Base-by-base conservation (phyloP, 1,140 invertebrate genomes). In the Cydia splendana region DNA sequence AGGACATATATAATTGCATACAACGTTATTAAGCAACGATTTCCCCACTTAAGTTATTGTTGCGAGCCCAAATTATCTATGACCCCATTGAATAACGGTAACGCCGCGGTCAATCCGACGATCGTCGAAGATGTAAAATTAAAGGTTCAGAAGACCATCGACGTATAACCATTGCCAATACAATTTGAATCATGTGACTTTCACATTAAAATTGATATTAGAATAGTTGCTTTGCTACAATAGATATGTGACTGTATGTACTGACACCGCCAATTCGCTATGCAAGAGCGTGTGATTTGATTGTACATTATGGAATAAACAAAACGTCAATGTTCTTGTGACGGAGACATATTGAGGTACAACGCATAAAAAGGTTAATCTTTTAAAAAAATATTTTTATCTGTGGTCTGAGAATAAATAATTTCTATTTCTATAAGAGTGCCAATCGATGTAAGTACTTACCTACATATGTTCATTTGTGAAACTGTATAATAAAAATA, bases 31-130 rank as follows among this genome's bases (percentile, higher is more conserved):
- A 62, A 24, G 18, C 18, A 24, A 24, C 57, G 57, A 24, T 24
- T 62, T 62, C 18, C n/a, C 18, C 67, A 20, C 30, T 71, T 20
- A 67, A 38, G 67, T 18, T 38, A 71, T 71, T 42, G 67, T 71
- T 42, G 34, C 20, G 34, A 71, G n/a, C 67, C 67, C 15, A 71
- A 38, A 71, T 71, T 71, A 71, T 42, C n/a, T 38, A 71, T 71
- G 67, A 71, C 30, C 34, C 67, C 67, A 42, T 71, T 71, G 34
- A 0, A 38, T 67, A 67, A 67, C 65, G 15, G 9, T 69, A 69
- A 69, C 30, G 65, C 57, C 24, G 12, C 62, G 18, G 67, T 38
- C 65, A 10, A 69, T 34, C n/a, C 15, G 30, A 18, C 53, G 57
- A 62, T 62, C 51, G 51, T 53, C 20, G 24, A 24, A 62, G 18